These are phyloP conservation scores for Coelopa frigida DNA, from an alignment of 1,140 invertebrate species.

Conservation along the genomic window DNA sequence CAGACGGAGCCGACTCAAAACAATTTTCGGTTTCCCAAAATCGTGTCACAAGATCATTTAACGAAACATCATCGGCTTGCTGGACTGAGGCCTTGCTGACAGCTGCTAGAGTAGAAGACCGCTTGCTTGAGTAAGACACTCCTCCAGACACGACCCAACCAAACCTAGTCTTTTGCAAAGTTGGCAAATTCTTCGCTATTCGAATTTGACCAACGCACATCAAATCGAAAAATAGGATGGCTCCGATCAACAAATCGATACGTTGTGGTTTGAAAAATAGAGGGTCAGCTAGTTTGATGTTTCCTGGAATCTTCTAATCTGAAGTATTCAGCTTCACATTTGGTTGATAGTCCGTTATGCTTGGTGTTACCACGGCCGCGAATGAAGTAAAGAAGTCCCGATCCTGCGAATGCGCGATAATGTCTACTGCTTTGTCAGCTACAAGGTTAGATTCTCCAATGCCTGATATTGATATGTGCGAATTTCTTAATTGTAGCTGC, in stretches of 20 bases:
- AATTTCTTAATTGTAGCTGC: neutral
- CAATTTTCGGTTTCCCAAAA: slow-evolving; percentile 18
- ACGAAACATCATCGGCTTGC: neutral
- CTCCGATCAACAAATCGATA: slow-evolving; percentile 27
- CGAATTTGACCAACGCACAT: slow-evolving; percentile 22
- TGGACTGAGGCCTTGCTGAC: neutral
- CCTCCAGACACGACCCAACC: slow-evolving; percentile 31
- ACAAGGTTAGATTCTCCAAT: slow-evolving; percentile 1
- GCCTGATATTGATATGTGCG: neutral
- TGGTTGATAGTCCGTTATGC: slow-evolving; percentile 9
- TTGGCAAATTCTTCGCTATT: slow-evolving; percentile 20
- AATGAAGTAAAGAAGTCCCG: neutral
- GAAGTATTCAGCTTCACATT: neutral
- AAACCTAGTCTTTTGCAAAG: slow-evolving; percentile 29
- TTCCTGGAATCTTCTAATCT: slow-evolving; percentile 13
- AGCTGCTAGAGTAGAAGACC: neutral
- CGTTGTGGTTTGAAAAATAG: slow-evolving; percentile 15
- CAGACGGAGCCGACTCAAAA: neutral
- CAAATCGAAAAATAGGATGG: slow-evolving; percentile 17
- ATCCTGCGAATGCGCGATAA: neutral
- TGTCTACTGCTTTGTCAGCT: slow-evolving; percentile 1
- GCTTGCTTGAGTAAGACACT: neutral
- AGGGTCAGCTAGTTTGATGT: slow-evolving; percentile 23
- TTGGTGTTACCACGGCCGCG: neutral
- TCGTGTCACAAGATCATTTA: neutral